Evolutionary conservation across 2,797 vertebrate species (phyloP).

Genomic region (Siniperca undulata): DNA sequence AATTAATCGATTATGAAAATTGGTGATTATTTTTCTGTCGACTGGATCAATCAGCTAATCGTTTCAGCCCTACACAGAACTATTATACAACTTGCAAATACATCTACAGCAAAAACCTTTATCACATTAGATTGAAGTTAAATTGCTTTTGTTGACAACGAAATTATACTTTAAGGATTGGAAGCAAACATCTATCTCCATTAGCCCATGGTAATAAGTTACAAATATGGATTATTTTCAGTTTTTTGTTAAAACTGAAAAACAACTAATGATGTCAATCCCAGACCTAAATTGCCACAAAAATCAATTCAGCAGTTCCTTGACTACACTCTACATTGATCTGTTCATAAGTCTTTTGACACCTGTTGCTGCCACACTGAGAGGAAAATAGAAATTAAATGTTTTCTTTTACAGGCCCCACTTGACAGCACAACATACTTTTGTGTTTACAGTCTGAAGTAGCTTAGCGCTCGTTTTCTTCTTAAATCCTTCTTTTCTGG

Average conservation of each 20-base stretch:
- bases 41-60: not conserved
- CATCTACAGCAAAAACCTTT: conserved; percentile 6
- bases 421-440: conserved; percentile 9
- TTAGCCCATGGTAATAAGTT: not conserved
- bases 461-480: conserved; percentile 24
- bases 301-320: conserved; percentile 5
- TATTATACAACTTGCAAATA: conserved; percentile 3
- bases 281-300: not conserved
- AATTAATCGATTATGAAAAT: not conserved
- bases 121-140: not conserved
- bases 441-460: conserved; percentile 5
- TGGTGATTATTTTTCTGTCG: not conserved
- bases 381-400: not conserved
- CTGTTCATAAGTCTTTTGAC: conserved; percentile 1
- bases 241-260: conserved; percentile 1
- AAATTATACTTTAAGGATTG: not conserved
- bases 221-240: not conserved
- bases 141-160: not conserved
- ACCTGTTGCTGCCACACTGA: conserved; percentile 16
- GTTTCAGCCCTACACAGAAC: not conserved
- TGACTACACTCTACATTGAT: not conserved
- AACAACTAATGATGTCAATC: not conserved
- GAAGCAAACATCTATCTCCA: not conserved
- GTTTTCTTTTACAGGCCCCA: not conserved
- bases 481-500: conserved; percentile 32